Evolutionary conservation across 1,140 invertebrate genomes (phyloP).

Genomic region (Drepana arcuata): DNA sequence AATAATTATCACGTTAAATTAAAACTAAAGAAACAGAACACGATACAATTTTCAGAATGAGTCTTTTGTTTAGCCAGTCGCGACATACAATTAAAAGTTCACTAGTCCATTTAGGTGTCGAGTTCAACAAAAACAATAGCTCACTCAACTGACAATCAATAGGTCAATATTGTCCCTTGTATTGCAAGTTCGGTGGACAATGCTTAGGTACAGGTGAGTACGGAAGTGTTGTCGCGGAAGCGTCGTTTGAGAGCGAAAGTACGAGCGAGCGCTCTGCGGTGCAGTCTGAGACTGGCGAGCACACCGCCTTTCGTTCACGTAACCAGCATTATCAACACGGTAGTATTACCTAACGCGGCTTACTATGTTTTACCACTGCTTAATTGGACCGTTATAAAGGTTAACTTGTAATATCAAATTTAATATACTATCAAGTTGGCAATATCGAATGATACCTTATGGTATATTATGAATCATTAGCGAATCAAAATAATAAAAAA

Average conservation of each 20-base stretch:
- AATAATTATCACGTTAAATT: too few species aligned
- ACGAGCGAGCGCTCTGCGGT: conserved; percentile 46
- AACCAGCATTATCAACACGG: conserved; percentile 20
- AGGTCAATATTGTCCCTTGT: neutral
- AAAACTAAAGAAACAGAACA: too few species aligned
- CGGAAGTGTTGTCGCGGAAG: conserved; percentile 10
- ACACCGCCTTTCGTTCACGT: conserved; percentile 34
- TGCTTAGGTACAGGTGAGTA: conserved; percentile 14
- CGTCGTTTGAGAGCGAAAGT: conserved; percentile 66
- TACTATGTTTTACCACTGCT: too few species aligned
- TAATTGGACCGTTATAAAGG: too few species aligned
- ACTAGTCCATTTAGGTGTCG: neutral
- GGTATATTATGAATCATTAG: too few species aligned
- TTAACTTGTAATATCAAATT: too few species aligned
- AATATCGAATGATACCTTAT: too few species aligned
- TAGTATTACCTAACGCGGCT: too few species aligned
- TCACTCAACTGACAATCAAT: neutral
- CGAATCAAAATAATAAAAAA: too few species aligned
- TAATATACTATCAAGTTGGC: too few species aligned
- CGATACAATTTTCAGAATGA: neutral
- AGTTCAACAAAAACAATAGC: too few species aligned
- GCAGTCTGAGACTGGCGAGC: conserved; percentile 47
- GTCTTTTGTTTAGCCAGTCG: neutral
- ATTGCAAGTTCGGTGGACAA: neutral
- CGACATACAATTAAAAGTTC: neutral